Evolutionary conservation across 2,888 invertebrate species (phyloP).

Genomic region (Lampropteryx suffumata): DNA sequence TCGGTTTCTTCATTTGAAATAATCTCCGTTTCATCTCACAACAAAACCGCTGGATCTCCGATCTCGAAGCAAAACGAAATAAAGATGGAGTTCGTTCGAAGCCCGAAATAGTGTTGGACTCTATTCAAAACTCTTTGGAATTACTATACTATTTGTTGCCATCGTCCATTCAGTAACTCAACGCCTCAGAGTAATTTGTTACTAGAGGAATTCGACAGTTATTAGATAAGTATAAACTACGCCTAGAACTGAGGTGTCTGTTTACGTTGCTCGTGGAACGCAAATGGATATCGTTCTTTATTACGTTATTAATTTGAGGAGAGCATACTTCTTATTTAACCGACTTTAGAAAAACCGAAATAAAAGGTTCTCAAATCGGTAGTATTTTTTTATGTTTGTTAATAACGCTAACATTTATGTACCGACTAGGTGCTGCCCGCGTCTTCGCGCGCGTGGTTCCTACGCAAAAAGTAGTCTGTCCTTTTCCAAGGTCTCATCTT

Average conservation of each 20-base stretch:
- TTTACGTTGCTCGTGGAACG: conserved; percentile 48
- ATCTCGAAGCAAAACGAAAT: conserved; percentile 64
- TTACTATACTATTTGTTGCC: conserved; percentile 77
- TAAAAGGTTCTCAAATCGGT: no score
- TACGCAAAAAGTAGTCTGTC: no score
- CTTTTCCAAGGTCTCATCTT: no score
- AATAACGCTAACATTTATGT: no score
- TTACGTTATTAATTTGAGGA: conserved; percentile 45
- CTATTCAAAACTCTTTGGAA: conserved; percentile 81
- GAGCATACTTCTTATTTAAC: no score
- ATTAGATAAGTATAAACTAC: conserved; percentile 64
- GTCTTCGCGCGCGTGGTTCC: no score
- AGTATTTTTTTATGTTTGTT: no score
- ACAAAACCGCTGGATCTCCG: conserved; percentile 53
- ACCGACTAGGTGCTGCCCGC: no score
- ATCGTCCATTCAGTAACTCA: conserved; percentile 79
- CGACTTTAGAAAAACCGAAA: no score
- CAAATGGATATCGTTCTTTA: conserved; percentile 49
- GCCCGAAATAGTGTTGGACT: conserved; percentile 80
- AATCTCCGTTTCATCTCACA: conserved; percentile 25
- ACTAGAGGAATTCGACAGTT: conserved; percentile 66
- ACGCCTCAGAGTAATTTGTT: conserved; percentile 68
- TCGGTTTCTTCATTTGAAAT: conserved; percentile 25
- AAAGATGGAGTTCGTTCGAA: conserved; percentile 69
- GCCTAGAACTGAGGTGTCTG: conserved; percentile 46